A percentile compares a stretch with the other conserved stretches of the same genome.
Conservation (phyloP, 2,888 invertebrate genomes). For the Tenthredo notha region DNA sequence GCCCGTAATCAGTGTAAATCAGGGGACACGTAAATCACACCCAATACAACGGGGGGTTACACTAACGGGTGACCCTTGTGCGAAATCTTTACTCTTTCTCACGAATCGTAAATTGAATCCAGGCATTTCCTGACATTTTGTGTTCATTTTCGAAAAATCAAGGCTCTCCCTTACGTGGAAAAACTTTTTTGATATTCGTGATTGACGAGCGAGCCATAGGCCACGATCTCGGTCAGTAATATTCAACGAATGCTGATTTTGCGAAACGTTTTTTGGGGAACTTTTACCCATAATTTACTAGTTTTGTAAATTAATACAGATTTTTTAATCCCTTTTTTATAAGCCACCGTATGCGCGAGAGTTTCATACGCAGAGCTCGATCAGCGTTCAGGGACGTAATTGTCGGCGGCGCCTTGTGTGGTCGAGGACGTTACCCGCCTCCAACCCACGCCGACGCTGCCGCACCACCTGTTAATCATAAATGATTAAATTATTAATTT, state of each 20-base stretch:
- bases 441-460: slow-evolving; percentile 56
- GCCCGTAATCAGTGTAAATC: slow-evolving; percentile 78
- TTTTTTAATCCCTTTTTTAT: slow-evolving; percentile 13
- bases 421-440: slow-evolving; percentile 64
- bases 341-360: slow-evolving; percentile 13
- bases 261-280: not conserved
- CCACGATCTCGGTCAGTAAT: not conserved
- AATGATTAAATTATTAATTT: slow-evolving; percentile 72
- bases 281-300: not conserved
- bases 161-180: not conserved
- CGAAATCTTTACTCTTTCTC: not conserved
- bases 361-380: not conserved
- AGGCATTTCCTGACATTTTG: not conserved
- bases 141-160: not conserved
- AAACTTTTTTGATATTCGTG: not conserved
- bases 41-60: slow-evolving; percentile 71
- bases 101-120: not conserved
- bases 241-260: not conserved
- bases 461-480: slow-evolving; percentile 71
- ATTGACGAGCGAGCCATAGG: not conserved
- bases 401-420: slow-evolving; percentile 64
- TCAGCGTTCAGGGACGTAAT: slow-evolving; percentile 55
- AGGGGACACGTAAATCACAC: slow-evolving; percentile 78
- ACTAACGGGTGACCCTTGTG: slow-evolving; percentile 71
- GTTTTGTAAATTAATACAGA: not conserved